Conservation (phyloP, 2,797 vertebrate genomes). For the Bovichtus diacanthus region DNA sequence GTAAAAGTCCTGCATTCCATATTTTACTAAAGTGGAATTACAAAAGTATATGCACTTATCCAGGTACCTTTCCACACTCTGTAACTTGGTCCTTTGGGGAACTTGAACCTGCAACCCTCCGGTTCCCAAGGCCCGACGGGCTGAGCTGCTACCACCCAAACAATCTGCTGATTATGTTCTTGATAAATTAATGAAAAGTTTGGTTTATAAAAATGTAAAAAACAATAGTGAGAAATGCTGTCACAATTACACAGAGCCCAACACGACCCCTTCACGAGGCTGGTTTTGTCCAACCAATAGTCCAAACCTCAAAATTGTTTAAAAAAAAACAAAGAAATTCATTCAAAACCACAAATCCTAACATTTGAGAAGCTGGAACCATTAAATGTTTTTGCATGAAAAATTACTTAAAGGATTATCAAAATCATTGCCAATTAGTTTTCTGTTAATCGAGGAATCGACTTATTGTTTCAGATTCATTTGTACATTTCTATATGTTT, state of each 20-base stretch:
- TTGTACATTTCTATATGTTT: no score
- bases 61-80: no score
- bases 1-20: background rate
- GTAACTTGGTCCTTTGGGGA: no score
- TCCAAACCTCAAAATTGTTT: background rate
- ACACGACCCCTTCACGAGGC: background rate
- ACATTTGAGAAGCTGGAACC: no score
- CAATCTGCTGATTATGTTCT: background rate
- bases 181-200: background rate
- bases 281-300: background rate
- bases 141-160: no score
- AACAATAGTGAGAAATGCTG: background rate
- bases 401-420: background rate
- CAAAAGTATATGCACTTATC: no score
- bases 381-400: no score
- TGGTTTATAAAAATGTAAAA: background rate
- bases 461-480: background rate
- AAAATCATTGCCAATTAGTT: background rate
- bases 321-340: background rate
- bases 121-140: no score
- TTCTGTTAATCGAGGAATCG: background rate
- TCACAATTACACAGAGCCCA: background rate
- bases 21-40: background rate
- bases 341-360: no score
- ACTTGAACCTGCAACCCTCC: no score